Base-by-base conservation (phyloP, 2,797 vertebrate species). In the Menidia menidia region DNA sequence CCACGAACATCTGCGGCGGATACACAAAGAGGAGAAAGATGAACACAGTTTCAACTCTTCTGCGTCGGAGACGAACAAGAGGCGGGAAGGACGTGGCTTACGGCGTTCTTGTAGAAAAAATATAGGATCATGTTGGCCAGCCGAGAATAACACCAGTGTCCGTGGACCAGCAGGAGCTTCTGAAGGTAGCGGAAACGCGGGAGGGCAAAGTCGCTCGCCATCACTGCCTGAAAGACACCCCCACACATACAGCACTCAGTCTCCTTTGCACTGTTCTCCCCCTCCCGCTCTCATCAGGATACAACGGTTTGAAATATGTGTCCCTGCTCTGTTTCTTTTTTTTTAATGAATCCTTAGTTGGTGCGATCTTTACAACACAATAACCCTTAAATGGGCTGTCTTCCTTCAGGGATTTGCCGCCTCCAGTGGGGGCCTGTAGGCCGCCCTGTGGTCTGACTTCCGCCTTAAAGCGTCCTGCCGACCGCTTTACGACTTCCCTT, bases 51-150 rank as follows among this genome's bases (percentile, higher is more conserved):
- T 3, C 13, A 13, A 2, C 25, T 25, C 0, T 0, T 16, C 39
- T 41, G 3, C 18, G 15, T 19, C 15, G 4, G 4, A 25, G 25
- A 25, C 25, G 25, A 25, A 25, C 25, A 47, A 56, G 6, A 6
- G 13, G 6, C n/a, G 11, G 7, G 0, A 15, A 31, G 7, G 2
- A 25, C 63, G 18, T 12, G 55, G 2, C 76, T 94, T 78, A 95
- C 94, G 44, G 94, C 94, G 39, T 99, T 99, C 91, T 98, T 99
- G 94, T 99, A 99, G 95, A 99, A 99, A 93, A 99, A 99, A 81
- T 98, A 99, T 13, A 99, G 95, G 78, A 98, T 98, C 97, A 99
- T 99, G 93, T 96, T 99, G 50, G 98, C 97, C 31, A 99, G 94
- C 0, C 98, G 92, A 64, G 97, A 96, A 82, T 99, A 99, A 91